phyloP scores from a whole-genome alignment of 2,797 vertebrate species.

The Arrhamphus sclerolepis region DNA sequence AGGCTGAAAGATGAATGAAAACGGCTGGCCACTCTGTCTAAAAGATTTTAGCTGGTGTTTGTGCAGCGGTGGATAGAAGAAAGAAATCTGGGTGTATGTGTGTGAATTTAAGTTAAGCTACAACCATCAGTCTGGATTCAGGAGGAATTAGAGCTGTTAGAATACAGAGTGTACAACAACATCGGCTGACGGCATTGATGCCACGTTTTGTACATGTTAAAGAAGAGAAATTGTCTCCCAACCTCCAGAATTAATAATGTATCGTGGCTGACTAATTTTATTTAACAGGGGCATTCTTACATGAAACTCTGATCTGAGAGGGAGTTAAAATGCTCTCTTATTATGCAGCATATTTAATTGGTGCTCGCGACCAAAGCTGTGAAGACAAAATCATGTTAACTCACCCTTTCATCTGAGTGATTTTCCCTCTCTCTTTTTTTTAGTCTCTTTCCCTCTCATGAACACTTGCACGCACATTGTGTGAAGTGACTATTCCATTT shows the following conservation, averaged over 20 bases:
- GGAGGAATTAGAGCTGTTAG: constrained; percentile 44
- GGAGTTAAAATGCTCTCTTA: constrained; percentile 59
- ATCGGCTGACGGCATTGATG: too few relatives aligned
- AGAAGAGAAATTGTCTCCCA: not conserved
- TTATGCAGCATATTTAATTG: constrained; percentile 65
- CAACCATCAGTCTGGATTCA: constrained; percentile 31
- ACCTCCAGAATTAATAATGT: not conserved
- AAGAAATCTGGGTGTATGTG: constrained; percentile 9
- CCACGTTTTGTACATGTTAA: not conserved
- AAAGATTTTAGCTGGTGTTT: constrained; percentile 51
- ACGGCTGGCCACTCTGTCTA: constrained; percentile 49
- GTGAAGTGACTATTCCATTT: constrained; percentile 78
- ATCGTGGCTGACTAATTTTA: constrained; percentile 6
- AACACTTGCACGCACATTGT: constrained; percentile 66
- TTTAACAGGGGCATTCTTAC: constrained; percentile 23
- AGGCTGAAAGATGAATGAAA: constrained; percentile 54
- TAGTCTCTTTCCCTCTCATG: constrained; percentile 36
- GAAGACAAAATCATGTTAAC: constrained; percentile 75
- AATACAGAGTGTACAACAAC: not conserved
- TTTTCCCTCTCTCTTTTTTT: constrained; percentile 33
- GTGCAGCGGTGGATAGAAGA: constrained; percentile 29
- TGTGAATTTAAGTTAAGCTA: constrained; percentile 23
- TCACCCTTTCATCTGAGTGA: constrained; percentile 66
- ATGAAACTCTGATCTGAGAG: constrained; percentile 58
- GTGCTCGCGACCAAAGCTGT: constrained; percentile 54